Evolutionary conservation across 2,113 vertebrate species (phyloP).

Genomic region (Lophius piscatorius): DNA sequence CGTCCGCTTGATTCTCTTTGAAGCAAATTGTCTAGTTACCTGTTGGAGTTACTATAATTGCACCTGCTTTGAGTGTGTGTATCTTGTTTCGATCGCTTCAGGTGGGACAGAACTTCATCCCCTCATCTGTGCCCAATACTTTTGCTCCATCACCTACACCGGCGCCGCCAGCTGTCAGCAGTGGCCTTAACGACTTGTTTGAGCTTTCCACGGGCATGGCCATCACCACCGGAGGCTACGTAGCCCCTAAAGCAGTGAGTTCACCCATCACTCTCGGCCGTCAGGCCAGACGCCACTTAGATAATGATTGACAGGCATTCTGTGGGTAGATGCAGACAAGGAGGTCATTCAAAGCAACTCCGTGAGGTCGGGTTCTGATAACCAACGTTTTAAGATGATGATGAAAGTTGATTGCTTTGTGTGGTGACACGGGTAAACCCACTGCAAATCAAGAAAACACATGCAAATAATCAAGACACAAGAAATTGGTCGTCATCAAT

Average conservation of each 20-base stretch:
- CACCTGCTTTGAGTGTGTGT: not conserved
- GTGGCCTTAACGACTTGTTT: constrained; percentile 95
- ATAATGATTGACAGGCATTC: not conserved
- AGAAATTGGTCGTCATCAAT: too few species aligned
- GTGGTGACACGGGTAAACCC: too few species aligned
- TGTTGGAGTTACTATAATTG: not conserved
- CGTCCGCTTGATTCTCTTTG: constrained; percentile 16
- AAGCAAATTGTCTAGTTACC: not conserved
- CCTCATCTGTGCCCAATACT: constrained; percentile 91
- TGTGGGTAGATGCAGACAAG: not conserved
- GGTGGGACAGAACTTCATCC: constrained; percentile 99
- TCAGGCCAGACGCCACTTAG: not conserved
- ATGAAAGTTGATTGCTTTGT: too few species aligned
- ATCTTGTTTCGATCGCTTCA: constrained; percentile 51
- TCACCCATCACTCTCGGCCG: not conserved
- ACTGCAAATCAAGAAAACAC: too few species aligned
- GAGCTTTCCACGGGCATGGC: constrained; percentile 95
- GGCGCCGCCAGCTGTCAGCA: constrained; percentile 89
- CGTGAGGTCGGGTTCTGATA: not conserved
- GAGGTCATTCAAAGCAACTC: too few species aligned
- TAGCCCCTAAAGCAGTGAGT: constrained; percentile 90
- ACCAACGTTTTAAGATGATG: too few species aligned
- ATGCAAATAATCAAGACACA: too few species aligned
- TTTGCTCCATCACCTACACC: constrained; percentile 98
- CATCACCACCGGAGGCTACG: constrained; percentile 90